phyloP scores from a whole-genome alignment of 2,888 invertebrate species.

The Drosophila longiperda region DNA sequence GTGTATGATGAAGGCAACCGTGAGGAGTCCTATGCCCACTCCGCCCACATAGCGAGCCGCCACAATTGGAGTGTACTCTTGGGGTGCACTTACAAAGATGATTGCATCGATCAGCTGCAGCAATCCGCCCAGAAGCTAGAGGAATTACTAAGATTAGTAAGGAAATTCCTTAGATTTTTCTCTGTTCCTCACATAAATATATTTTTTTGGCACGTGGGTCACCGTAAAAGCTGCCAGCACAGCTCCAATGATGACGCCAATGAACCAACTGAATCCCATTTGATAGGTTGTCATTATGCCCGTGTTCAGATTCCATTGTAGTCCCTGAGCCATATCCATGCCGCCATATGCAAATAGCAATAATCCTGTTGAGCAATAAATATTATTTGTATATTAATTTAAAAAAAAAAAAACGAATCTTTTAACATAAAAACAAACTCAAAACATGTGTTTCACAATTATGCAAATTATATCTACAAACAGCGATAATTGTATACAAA shows the following conservation, averaged over 20 bases:
- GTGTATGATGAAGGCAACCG: constrained; percentile 73
- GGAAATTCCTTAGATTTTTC: rapidly evolving
- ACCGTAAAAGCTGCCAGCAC: constrained; percentile 58
- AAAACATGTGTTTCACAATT: not conserved
- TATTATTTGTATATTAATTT: not conserved
- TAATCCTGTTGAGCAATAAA: constrained; percentile 41
- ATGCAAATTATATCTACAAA: not conserved
- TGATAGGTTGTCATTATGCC: constrained; percentile 40
- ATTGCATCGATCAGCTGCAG: constrained; percentile 72
- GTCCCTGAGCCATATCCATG: constrained; percentile 75
- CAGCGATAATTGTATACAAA: not conserved
- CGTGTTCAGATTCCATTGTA: constrained; percentile 65
- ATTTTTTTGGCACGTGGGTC: constrained; percentile 54
- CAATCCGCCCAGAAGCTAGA: constrained; percentile 48
- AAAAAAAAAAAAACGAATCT: not conserved
- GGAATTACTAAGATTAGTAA: not conserved
- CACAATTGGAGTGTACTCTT: constrained; percentile 52
- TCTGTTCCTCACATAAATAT: constrained; percentile 53
- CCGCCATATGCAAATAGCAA: constrained; percentile 69
- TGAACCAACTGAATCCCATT: constrained; percentile 75
- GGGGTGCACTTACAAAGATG: constrained; percentile 68
- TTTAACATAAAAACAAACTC: not conserved
- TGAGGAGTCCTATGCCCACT: constrained; percentile 72
- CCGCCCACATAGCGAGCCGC: constrained; percentile 79
- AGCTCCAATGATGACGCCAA: constrained; percentile 76